Base-by-base conservation (phyloP, 2,113 vertebrate genomes). In the Chaenogobius annularis region DNA sequence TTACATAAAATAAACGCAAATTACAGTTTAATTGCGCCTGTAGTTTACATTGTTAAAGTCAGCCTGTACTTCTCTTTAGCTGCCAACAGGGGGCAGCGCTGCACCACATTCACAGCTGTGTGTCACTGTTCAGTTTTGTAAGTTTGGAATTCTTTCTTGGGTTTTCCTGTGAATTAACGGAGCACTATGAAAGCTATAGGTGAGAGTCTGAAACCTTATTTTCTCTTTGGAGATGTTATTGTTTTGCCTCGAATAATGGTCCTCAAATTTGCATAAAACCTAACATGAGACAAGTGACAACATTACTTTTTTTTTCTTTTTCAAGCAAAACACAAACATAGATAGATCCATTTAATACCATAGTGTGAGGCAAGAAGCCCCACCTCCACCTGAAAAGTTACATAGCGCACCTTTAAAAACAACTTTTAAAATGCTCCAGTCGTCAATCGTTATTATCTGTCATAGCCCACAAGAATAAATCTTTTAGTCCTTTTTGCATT, bases 51-150 rank as follows among this genome's bases (percentile, higher is more conserved):
- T 31, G 26, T 31, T 31, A 1, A 31, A 31, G 26, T 11, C 1
- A 55, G 55, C 55, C 31, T 68, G 72, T 31, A 72, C 10, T 43
- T 31, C 10, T 20, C 5, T 17, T 59, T 3, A 5, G 0, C 0
- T 47, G 43, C 79, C 88, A 85, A 17, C 35, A 88, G 85, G 68
- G 54, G 77, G 80, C 14, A 68, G 68, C 80, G 22, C 77, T 76
- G 22, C 13, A 70, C 73, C 62, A 59, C 19, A 9, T 37, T 12
- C 26, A n/a, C 17, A 4, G 17, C 26, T 47, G 22, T 26, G 55
- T 26, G 10, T 2, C 22, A n/a, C 7, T 10, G 20, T 55, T 55
- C 37, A 40, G 37, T 3, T 40, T 40, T 2, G 37, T 40, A 40
- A 3, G 37, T 40, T 40, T 40, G 20, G 54, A 47, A 26, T 80